phyloP scores from a whole-genome alignment of 2,113 vertebrate species.

The Falcunculus frontatus region DNA sequence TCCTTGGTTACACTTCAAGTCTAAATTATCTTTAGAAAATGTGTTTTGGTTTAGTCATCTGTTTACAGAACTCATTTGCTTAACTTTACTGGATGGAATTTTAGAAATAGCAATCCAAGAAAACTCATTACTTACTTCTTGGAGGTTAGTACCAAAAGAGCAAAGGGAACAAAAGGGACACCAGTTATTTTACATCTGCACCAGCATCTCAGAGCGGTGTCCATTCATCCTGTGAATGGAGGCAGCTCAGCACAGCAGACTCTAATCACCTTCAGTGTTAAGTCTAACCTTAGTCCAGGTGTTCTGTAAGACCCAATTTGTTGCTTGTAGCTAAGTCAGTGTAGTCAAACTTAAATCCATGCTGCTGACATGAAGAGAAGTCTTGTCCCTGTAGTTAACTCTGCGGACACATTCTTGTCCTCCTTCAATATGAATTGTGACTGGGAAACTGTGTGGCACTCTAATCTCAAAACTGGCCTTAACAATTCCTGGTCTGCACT shows the following conservation, averaged over 20 bases:
- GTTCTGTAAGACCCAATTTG: neutral
- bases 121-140: neutral
- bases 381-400: neutral
- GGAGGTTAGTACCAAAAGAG: neutral
- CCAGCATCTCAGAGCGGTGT: neutral
- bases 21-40: conserved; percentile 10
- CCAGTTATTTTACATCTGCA: neutral
- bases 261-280: neutral
- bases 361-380: neutral
- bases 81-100: neutral
- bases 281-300: neutral
- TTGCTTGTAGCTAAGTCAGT: neutral
- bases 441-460: neutral
- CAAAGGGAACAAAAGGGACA: neutral
- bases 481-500: neutral
- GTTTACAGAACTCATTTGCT: neutral
- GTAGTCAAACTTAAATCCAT: neutral
- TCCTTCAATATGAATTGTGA: neutral
- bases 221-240: neutral
- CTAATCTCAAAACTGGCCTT: neutral
- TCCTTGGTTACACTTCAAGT: neutral
- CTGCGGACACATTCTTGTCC: neutral
- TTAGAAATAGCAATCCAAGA: neutral
- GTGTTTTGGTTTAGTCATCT: conserved; percentile 22
- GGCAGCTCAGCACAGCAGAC: neutral